Base-by-base conservation (phyloP, 2,113 vertebrate genomes). In the Zosterops borbonicus region DNA sequence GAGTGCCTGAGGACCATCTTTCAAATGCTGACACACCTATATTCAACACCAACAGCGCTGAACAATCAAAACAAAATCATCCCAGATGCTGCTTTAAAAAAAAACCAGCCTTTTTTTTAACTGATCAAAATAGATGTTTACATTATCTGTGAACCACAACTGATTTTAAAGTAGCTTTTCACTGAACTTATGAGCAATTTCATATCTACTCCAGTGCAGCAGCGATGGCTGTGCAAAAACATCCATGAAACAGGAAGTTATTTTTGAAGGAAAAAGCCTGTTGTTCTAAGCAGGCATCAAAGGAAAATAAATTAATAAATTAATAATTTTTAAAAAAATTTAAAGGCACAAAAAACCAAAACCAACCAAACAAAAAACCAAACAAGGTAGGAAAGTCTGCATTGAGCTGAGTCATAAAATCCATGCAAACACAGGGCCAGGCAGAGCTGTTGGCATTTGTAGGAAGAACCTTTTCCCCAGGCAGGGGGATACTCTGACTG, bases 1-100 rank as follows among this genome's bases (percentile, higher is more conserved):
- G 46, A 84, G 42, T 50, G 88, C 84, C 47, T 96, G 76, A 87
- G 82, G 83, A 96, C 77, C 60, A 84, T 81, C 74, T 96, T 96
- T 91, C 33, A 12, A 95, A 90, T 75, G 86, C 88, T 75, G 67
- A 94, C 80, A 82, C 92, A 89, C 75, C 83, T 97, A 80, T 95
- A 86, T 94, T 76, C 90, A 96, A 91, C 83, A 97, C 50, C 92
- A 97, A 90, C 65, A 89, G 76, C 39, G 65, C 27, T 85, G 92
- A 98, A 70, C 93, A 96, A 78, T 82, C 84, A 46, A 94, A 96
- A 85, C 85, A 89, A 93, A 80, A 95, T 68, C 83, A 91, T 90
- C 65, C 67, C 59, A 87, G 89, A 86, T 81, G 55, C 74, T 24
- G n/a, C 46, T 97, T 87, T 95, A 75, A 60, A 68, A 94, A 92